Base-by-base conservation (phyloP, 2,888 invertebrate species). In the Melanchra persicariae region DNA sequence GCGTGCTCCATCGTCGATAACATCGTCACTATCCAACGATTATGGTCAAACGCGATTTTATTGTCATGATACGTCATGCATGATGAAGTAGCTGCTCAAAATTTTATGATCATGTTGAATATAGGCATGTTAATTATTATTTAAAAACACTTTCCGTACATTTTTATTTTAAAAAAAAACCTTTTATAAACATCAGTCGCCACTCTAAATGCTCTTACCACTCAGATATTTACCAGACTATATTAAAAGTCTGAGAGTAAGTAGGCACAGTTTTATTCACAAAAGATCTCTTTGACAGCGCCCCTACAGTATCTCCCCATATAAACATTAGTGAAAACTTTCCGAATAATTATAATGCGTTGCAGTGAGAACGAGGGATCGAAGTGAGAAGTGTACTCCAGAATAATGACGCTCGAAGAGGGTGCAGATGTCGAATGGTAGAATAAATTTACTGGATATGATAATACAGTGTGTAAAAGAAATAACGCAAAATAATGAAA, bases 341-440 rank as follows among this genome's bases (percentile, higher is more conserved):
- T 91, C 85, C 90, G 89, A 93, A 95, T 94, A 93, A 94, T 94
- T 93, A 92, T 92, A 91, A 94, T 93, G 91, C 88, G 88, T 74
- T 89, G 88, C 87, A 88, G 84, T 63, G 64, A 87, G 88, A 88
- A 83, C 30, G 57, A 87, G 89, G 89, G 89, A 88, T 90, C 88
- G 87, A 79, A 83, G 86, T 77, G 83, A 80, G 85, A 84, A 93
- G 94, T 90, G 94, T 92, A 93, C 95, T 95, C 87, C 88, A 91
- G 78, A 88, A 90, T 95, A 95, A 95, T 94, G 94, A 95, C 87
- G 88, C 77, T 82, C 62, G 67, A 79, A 81, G 78, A 81, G 82
- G 65, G 45, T 81, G 59, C 45, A 37, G 84, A 81, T 77, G 40
- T 68, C 6, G 37, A 58, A 52, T 17, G 15, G 12, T 45, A n/a